These are phyloP conservation scores for Temnothorax longispinosus DNA, from an alignment of 1,140 invertebrate species.

Conservation along the genomic window DNA sequence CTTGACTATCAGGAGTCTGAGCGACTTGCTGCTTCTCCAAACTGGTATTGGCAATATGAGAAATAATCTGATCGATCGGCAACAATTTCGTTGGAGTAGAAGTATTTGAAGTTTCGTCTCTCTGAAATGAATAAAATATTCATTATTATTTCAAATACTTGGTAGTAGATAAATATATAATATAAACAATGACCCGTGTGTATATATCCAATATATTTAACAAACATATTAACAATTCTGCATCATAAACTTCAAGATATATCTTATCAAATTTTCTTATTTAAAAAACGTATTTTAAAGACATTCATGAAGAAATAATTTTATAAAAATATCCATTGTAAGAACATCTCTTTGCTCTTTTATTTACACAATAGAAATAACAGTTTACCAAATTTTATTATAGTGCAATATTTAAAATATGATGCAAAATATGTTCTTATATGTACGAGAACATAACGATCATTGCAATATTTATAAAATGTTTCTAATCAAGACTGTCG, in stretches of 20 bases:
- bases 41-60: slow-evolving; percentile 78
- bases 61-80: slow-evolving; percentile 84
- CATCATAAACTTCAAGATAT: slow-evolving; percentile 2
- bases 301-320: background rate
- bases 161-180: background rate
- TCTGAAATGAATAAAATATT: slow-evolving; percentile 78
- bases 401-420: background rate
- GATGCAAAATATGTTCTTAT: slow-evolving; percentile 2
- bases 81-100: slow-evolving; percentile 83
- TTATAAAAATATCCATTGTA: background rate
- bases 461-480: slow-evolving; percentile 1
- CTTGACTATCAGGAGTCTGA: slow-evolving; percentile 70
- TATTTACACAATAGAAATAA: background rate
- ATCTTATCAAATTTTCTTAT: background rate
- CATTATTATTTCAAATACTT: slow-evolving; percentile 29
- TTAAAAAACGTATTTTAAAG: background rate
- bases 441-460: background rate
- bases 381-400: background rate
- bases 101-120: slow-evolving; percentile 85
- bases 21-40: slow-evolving; percentile 72
- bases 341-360: background rate
- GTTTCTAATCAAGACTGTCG: background rate
- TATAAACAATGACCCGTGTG: background rate
- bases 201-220: background rate
- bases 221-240: slow-evolving; percentile 35